Evolutionary conservation across 2,797 vertebrate species (phyloP), one percentile per base, ranked within the genome.

Genomic region (Florisuga fusca): DNA sequence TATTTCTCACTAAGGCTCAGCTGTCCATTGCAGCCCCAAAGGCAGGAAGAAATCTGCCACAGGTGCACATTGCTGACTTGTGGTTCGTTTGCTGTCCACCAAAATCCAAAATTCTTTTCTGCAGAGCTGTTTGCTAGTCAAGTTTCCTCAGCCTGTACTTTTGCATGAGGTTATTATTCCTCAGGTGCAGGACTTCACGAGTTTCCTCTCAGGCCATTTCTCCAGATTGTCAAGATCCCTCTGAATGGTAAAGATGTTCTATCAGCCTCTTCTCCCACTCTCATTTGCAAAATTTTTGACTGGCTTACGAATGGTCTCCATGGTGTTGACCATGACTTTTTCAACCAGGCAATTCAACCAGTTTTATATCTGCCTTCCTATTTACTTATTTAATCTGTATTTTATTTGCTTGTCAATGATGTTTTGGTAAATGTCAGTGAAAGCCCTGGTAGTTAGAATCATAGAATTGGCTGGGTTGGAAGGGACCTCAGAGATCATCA

Each of bases 371-470:
- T 61, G 31, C 16, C n/a, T 85, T 79, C 17, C 7, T 22, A 10
- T 67, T 29, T 9, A 21, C 20, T 68, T 45, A 12, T 29, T 23
- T 62, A 51, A n/a, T 62, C 20, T 33, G 16, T 33, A 29, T 38
- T 68, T 36, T 50, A 43, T 21, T 22, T 4, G 0, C 80, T 74
- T 74, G 17, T 63, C 75, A 38, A 13, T 51, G 16, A 13, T 26
- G 4, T 57, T 57, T 57, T 15, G 12, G 31, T 23, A 74, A n/a
- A 45, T 2, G 1, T 29, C 45, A 41, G 36, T 31, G 0, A 1
- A 51, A 33, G 50, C 1, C 8, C 43, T 69, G 13, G 6, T 48
- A 73, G 29, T 12, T 72, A n/a, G n/a, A n/a, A n/a, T n/a, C n/a
- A n/a, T n/a, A n/a, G n/a, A n/a, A n/a, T n/a, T n/a, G n/a, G n/a